phyloP scores from a whole-genome alignment of 2,888 invertebrate genomes.

The Lasioglossum marginatum region DNA sequence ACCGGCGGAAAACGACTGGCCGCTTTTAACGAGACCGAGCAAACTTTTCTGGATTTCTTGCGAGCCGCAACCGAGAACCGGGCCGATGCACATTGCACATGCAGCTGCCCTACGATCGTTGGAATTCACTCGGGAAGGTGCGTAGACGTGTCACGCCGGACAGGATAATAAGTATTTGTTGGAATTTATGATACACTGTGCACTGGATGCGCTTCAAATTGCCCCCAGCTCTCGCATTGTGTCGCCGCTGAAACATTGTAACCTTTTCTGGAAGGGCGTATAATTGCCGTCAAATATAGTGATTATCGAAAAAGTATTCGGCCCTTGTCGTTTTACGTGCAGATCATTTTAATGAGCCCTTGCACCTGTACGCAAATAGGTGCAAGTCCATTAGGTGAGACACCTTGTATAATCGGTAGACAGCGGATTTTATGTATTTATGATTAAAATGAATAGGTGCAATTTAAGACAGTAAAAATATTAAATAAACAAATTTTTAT shows the following conservation, averaged over 20 bases:
- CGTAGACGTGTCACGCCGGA: conserved; percentile 53
- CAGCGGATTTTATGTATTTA: too few relatives aligned
- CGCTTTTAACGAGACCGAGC: conserved; percentile 59
- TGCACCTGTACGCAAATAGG: neutral
- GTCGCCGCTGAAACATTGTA: conserved; percentile 35
- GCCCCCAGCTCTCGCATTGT: conserved; percentile 38
- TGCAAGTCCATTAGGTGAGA: too few relatives aligned
- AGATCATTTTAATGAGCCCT: neutral
- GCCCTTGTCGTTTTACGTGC: neutral
- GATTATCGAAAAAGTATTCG: neutral
- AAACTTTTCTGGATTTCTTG: conserved; percentile 58
- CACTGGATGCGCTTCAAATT: conserved; percentile 14
- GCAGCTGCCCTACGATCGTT: conserved; percentile 51
- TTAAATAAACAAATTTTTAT: too few relatives aligned
- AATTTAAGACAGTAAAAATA: too few relatives aligned
- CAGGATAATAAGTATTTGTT: conserved; percentile 62
- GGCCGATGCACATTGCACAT: conserved; percentile 40
- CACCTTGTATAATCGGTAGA: too few relatives aligned
- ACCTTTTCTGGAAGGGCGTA: neutral
- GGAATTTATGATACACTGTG: conserved; percentile 55
- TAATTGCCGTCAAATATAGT: conserved; percentile 5
- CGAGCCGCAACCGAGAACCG: conserved; percentile 25
- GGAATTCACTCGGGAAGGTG: conserved; percentile 56
- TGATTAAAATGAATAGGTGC: too few relatives aligned
- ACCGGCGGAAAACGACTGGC: conserved; percentile 23